A percentile compares a stretch with the other conserved stretches of the same genome.
Conservation (phyloP, 2,113 vertebrate species). For the Ivindomyrus marchei region DNA sequence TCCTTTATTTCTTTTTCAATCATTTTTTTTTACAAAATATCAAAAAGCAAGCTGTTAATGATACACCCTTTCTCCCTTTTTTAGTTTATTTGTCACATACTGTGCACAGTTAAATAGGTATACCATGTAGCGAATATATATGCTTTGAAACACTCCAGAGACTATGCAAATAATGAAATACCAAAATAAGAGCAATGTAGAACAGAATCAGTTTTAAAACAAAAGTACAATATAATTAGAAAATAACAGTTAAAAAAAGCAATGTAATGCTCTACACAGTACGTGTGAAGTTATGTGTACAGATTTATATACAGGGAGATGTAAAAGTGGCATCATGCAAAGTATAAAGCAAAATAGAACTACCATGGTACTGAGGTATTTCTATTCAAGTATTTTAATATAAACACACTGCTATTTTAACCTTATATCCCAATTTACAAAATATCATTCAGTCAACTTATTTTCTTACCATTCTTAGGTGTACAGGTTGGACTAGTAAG, state of each 20-base stretch:
- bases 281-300: not conserved
- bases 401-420: not conserved
- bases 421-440: not conserved
- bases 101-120: not conserved
- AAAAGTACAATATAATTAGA: not conserved
- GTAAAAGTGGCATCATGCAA: not conserved
- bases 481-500: conserved; percentile 86
- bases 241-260: not conserved
- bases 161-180: not conserved
- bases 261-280: not conserved
- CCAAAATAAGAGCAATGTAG: not conserved
- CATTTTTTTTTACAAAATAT: not conserved
- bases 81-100: not conserved
- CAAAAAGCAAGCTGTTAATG: not conserved
- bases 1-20: not conserved
- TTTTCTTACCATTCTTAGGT: conserved; percentile 87
- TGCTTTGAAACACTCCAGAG: not conserved
- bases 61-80: not conserved
- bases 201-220: not conserved
- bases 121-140: not conserved
- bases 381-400: not conserved
- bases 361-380: not conserved
- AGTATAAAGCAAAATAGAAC: not conserved
- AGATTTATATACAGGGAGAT: not conserved
- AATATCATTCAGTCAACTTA: not conserved